Evolutionary conservation across 2,888 invertebrate genomes (phyloP).

Genomic region (Zele albiditarsus): DNA sequence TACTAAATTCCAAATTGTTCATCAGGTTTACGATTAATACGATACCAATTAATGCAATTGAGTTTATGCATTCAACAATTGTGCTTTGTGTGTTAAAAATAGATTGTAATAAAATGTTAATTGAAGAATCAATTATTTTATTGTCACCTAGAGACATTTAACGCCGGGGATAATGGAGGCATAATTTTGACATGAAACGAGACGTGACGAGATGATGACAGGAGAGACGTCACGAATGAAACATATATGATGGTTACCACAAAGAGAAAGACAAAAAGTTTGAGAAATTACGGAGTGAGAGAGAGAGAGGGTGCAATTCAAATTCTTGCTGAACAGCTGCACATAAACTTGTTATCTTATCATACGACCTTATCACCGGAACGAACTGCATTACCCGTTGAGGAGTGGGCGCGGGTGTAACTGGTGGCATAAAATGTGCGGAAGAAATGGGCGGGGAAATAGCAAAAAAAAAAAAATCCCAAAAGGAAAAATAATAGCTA

Average conservation of each 20-base stretch:
- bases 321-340: slow-evolving; percentile 43
- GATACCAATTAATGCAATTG: background rate
- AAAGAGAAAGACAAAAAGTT: slow-evolving; percentile 4
- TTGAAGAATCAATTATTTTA: slow-evolving; percentile 6
- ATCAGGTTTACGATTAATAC: background rate
- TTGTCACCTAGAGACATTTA: slow-evolving; percentile 5
- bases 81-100: background rate
- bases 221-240: slow-evolving; percentile 16
- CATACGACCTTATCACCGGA: slow-evolving; percentile 31
- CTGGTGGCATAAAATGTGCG: background rate
- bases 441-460: background rate
- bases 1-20: background rate
- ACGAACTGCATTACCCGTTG: slow-evolving; percentile 38
- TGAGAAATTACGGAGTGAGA: background rate
- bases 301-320: background rate
- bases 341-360: slow-evolving; percentile 50
- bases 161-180: slow-evolving; percentile 11
- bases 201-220: slow-evolving; percentile 35
- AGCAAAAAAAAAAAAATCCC: background rate
- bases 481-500: background rate
- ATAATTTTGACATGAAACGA: slow-evolving; percentile 27
- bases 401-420: slow-evolving; percentile 30
- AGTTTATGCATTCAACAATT: background rate
- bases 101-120: background rate
- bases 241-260: slow-evolving; percentile 1